Percentiles rank a stretch among this genome's conserved stretches.
phyloP scores from a whole-genome alignment of 2,888 invertebrate genomes.

The Chloroclysta siterata region DNA sequence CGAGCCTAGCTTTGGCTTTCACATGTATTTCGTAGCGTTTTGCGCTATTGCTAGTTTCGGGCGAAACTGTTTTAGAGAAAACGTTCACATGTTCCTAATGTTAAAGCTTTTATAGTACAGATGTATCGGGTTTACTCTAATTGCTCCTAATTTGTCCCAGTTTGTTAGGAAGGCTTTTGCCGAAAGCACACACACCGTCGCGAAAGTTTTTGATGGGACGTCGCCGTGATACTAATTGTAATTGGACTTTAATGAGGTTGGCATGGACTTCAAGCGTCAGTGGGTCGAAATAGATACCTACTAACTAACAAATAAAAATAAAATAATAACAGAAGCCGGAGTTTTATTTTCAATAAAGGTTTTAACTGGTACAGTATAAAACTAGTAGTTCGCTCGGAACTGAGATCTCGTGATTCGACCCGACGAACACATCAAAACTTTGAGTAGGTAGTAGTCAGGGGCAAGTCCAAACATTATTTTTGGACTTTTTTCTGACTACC shows the following conservation, averaged over 20 bases:
- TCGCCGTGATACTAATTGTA: conserved; percentile 8
- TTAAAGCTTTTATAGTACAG: conserved; percentile 15
- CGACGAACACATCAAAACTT: no score
- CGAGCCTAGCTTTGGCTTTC: conserved; percentile 12
- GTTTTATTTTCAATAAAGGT: no score
- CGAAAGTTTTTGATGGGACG: conserved; percentile 13
- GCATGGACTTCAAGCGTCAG: background rate
- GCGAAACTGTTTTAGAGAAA: conserved; percentile 19
- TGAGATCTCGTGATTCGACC: no score
- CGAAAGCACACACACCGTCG: conserved; percentile 12
- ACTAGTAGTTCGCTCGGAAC: no score
- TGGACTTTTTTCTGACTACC: no score
- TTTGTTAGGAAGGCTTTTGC: conserved; percentile 20
- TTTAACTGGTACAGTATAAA: no score
- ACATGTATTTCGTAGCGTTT: conserved; percentile 22
- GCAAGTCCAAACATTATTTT: no score
- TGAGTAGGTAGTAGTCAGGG: no score
- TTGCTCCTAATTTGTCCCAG: conserved; percentile 29
- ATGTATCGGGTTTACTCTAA: conserved; percentile 23
- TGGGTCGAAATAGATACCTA: no score
- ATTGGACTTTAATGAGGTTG: conserved; percentile 9
- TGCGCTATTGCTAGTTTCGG: conserved; percentile 11
- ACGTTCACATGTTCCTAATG: conserved; percentile 17
- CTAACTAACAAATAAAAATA: no score
- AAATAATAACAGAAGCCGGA: no score